A percentile compares a stretch with the other conserved stretches of the same genome.
Conservation (phyloP, 1,140 invertebrate genomes). For the Rhynchophorus ferrugineus region DNA sequence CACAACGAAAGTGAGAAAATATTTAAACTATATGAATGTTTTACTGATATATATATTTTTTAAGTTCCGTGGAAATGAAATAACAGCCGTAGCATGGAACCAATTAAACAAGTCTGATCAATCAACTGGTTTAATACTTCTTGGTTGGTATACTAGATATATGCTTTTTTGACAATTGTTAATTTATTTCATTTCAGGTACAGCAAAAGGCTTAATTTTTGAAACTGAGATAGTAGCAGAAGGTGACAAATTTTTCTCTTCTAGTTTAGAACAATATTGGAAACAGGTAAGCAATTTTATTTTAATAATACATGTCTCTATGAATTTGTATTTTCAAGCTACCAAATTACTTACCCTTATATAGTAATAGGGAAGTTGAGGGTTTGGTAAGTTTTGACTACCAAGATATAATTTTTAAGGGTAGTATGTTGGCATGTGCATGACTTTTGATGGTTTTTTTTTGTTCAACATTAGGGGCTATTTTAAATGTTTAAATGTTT, state of each 20-base stretch:
- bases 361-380: conserved; percentile 61
- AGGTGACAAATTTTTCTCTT: conserved; percentile 73
- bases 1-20: conserved; percentile 36
- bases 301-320: background rate
- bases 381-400: conserved; percentile 52
- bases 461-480: no score
- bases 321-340: conserved; percentile 48
- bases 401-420: background rate
- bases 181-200: conserved; percentile 50
- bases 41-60: background rate
- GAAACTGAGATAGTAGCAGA: conserved; percentile 79
- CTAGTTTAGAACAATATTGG: conserved; percentile 73
- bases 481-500: no score
- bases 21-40: background rate
- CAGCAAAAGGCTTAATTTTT: conserved; percentile 83
- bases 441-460: no score
- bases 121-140: conserved; percentile 69
- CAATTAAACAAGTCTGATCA: conserved; percentile 61
- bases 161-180: conserved; percentile 2
- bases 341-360: conserved; percentile 64
- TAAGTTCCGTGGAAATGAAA: conserved; percentile 67
- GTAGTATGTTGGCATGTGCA: background rate
- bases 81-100: conserved; percentile 90
- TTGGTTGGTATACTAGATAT: conserved; percentile 55
- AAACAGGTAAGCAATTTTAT: conserved; percentile 61